Evolutionary conservation across 2,113 vertebrate species (phyloP).

Genomic region (Felis catus): F.catus_Fca126_mat1.0 CM031419.1:43710501-43711000

Average conservation of each 20-base stretch:
- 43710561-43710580: neutral
- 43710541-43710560: neutral
- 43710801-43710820: neutral
- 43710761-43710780: neutral
- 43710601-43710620: neutral
- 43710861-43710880: neutral
- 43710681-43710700: neutral
- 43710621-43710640: neutral
- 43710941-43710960: neutral
- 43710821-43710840: neutral
- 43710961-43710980: neutral
- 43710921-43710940: too few species aligned
- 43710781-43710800: neutral
- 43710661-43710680: neutral
- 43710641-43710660: neutral
- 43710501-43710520: too few species aligned
- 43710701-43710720: too few species aligned
- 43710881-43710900: neutral
- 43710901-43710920: neutral
- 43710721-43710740: neutral
- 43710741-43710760: neutral
- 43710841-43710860: rapidly evolving
- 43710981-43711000: neutral
- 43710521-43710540: neutral
- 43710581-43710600: neutral